Conservation (phyloP, 2,113 vertebrate species). For the Pan troglodytes region DNA sequence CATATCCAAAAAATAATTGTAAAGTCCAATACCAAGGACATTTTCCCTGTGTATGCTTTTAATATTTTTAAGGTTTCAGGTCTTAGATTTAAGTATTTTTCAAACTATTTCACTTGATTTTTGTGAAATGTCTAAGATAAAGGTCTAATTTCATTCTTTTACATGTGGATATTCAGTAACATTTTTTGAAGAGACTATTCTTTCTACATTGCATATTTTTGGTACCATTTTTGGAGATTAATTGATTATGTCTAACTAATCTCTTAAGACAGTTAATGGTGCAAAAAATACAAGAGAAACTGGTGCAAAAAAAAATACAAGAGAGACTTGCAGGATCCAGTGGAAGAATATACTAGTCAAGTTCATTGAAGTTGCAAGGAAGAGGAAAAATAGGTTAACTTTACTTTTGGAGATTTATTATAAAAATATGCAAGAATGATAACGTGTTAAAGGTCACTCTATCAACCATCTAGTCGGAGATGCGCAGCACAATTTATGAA, state of each 20-base stretch:
- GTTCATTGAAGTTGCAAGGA: not conserved
- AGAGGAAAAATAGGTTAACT: not conserved
- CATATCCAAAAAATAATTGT: not conserved
- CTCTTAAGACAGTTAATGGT: conserved; percentile 1
- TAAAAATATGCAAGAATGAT: not conserved
- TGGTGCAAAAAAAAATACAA: not conserved
- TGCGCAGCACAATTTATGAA: not conserved
- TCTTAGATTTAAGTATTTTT: not conserved
- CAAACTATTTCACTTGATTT: not conserved
- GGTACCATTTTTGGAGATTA: not conserved
- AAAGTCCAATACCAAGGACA: not conserved
- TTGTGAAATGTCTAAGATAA: not conserved
- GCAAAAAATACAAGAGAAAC: not conserved
- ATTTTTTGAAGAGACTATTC: not conserved
- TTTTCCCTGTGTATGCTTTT: not conserved
- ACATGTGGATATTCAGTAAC: not conserved
- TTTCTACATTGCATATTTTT: not conserved
- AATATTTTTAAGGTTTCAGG: not conserved
- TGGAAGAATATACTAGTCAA: not conserved
- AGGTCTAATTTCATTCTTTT: not conserved
- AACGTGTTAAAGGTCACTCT: not conserved
- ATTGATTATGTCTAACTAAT: not conserved
- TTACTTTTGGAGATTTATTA: not conserved
- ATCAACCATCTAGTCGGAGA: not conserved
- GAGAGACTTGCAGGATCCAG: not conserved